Evolutionary conservation across 2,888 invertebrate species (phyloP), one percentile per base, ranked within the genome.

Genomic region (Bombylius discolor): DNA sequence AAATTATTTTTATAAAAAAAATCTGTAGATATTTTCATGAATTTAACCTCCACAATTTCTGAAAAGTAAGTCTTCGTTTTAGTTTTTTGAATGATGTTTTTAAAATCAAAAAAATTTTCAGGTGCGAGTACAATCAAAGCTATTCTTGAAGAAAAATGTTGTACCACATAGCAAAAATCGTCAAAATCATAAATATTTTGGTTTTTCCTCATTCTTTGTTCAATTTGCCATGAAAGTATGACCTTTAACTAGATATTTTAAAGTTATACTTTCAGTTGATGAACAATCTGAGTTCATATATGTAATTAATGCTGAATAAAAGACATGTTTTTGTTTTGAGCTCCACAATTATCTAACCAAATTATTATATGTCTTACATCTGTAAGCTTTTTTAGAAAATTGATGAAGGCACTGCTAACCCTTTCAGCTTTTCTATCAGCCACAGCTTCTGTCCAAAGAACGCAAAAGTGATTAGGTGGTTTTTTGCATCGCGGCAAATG

Each of bases 201-300:
- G 9, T 42, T 14, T 42, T 11, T 13, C 5, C 31, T 39, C 39
- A 51, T 51, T 32, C 13, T 39, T 13, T 51, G 39, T 23, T 51
- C 51, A 42, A 51, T 51, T n/a, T 42, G 5, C 51, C 51, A 51
- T 51, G 23, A 42, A 51, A 11, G 51, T 51, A 13, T 51, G 51
- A 12, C 51, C 51, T 42, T 39, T 39, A 9, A 51, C 44, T 9
- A 51, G 13, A 23, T 51, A 51, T 33, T 51, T 51, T 7, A 51
- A 31, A 1, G 51, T 51, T 11, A 51, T 51, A 12, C 14, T 42
- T n/a, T 51, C 14, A 8, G 42, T 51, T 42, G 51, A 14, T n/a
- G 42, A 5, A 42, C 3, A 42, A 31, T 23, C 36, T 4, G 42
- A 51, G n/a, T 51, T 51, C 39, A 51, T 12, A 23, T 42, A 51